phyloP scores from a whole-genome alignment of 2,797 vertebrate genomes.

The Sebastes glaucus region DNA sequence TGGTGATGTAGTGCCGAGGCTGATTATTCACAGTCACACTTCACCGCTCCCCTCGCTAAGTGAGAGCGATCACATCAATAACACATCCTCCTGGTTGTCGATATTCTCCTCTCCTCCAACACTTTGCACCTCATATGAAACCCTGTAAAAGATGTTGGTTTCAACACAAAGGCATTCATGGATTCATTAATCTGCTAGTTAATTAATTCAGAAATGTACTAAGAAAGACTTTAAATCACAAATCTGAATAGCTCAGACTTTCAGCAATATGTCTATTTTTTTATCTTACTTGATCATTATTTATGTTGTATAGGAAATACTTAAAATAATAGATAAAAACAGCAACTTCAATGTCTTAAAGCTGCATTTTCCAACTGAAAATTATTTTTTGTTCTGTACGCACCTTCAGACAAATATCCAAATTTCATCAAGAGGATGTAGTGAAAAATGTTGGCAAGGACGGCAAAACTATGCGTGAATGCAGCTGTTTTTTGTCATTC shows the following conservation, averaged over 20 bases:
- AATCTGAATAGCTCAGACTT: background rate
- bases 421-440: background rate
- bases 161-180: conserved; percentile 13
- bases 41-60: conserved; percentile 56
- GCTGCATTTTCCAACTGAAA: background rate
- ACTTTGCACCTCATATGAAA: conserved; percentile 26
- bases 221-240: background rate
- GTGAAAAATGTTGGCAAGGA: background rate
- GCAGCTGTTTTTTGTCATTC: no score
- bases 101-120: conserved; percentile 50
- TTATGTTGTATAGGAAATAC: background rate
- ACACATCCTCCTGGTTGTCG: conserved; percentile 59
- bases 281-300: no score
- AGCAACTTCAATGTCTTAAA: background rate
- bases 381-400: background rate
- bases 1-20: conserved; percentile 38
- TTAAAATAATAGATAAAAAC: background rate
- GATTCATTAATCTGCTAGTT: conserved; percentile 23
- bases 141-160: conserved; percentile 14
- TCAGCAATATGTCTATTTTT: background rate
- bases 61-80: conserved; percentile 75
- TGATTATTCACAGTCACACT: conserved; percentile 75
- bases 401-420: background rate
- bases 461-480: background rate
- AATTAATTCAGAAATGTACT: conserved; percentile 5